Evolutionary conservation across 92 coral and sea anemone genomes (phyloP), one percentile per base, ranked within the genome.

Genomic region (Porites evermanni): DNA sequence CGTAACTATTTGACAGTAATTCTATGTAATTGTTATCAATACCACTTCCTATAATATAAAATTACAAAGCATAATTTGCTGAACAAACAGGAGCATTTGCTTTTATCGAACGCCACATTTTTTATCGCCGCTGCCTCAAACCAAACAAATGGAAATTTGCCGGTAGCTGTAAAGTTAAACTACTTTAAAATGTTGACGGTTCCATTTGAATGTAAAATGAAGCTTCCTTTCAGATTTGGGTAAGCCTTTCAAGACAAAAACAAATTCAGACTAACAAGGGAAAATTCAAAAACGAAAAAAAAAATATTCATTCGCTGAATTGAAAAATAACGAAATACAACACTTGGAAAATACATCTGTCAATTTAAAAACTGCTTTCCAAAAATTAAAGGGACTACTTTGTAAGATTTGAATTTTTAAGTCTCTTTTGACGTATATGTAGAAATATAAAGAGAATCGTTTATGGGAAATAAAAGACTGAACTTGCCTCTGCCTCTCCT

Each of bases 151-250:
- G 66, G 47, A 83, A 72, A 72, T 44, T 64, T 50, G 70, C 63
- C 51, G 87, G 58, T 71, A n/a, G n/a, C 18, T 72, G 75, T 29
- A 60, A 71, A 72, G 58, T 13, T 20, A 26, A 53, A 56, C 66
- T 70, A 53, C 66, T 61, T 80, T 53, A 53, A 19, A 26, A 51
- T 26, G 74, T 53, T 69, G 75, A 53, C 52, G 65, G 67, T 66
- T 79, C 83, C 83, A 79, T 64, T 79, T 60, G 19, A 79, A 29
- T 14, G 44, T n/a, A 63, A 83, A 68, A 50, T 69, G 64, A 79
- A 82, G 64, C 47, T 72, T 83, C 79, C 79, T 61, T 13, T 69
- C 87, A 83, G 58, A 59, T 44, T 5, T 19, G 56, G 71, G 38
- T 38, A 47, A 60, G 59, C 50, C 70, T 63, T 78, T 50, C 19